A percentile compares a stretch with the other conserved stretches of the same genome.
phyloP scores from a whole-genome alignment of 2,113 vertebrate species.

The Columba livia region DNA sequence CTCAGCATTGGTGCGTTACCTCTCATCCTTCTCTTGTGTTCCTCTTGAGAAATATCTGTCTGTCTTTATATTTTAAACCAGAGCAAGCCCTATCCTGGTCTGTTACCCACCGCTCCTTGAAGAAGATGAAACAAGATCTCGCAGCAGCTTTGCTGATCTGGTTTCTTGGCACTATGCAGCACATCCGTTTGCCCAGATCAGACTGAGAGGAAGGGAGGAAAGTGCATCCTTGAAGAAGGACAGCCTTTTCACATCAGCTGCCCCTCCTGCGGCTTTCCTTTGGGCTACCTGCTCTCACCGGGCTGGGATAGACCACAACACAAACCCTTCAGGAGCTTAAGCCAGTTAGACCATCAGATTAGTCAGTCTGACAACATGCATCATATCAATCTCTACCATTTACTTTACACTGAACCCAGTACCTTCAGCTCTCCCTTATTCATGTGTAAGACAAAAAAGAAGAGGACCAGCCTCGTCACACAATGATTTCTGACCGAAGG shows the following conservation, averaged over 20 bases:
- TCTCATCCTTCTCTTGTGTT: not conserved
- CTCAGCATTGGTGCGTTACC: not conserved
- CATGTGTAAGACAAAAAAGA: not conserved
- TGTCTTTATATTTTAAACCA: not conserved
- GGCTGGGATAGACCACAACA: not conserved
- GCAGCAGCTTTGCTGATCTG: not conserved
- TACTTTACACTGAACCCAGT: not conserved
- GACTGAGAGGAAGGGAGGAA: not conserved
- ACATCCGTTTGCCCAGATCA: not conserved
- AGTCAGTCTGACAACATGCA: not conserved
- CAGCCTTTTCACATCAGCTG: not conserved
- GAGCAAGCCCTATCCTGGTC: not conserved
- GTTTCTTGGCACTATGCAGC: not conserved
- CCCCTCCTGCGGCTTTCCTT: not conserved
- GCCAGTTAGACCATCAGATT: not conserved
- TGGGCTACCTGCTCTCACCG: not conserved
- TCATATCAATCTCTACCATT: not conserved
- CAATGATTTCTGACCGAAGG: not conserved
- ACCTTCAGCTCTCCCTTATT: not conserved
- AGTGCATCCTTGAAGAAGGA: not conserved
- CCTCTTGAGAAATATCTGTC: not conserved
- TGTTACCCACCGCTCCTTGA: not conserved
- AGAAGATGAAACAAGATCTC: not conserved
- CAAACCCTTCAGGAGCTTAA: not conserved
- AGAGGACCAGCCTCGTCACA: not conserved